Base-by-base conservation (phyloP, 1,140 invertebrate species). In the Euglossa dilemma region DNA sequence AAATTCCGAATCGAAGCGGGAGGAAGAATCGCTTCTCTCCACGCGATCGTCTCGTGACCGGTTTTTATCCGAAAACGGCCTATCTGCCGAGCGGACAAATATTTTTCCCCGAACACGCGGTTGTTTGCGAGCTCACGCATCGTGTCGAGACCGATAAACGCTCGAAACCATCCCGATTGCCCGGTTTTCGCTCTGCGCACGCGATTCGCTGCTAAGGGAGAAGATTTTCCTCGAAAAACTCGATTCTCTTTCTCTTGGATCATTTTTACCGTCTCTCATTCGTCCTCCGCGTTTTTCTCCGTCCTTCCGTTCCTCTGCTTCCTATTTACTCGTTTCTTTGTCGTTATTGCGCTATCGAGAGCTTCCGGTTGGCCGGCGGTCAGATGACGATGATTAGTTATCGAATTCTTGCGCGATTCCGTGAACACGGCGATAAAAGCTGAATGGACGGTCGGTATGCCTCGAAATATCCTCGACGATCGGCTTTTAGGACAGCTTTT, bases 51-150 rank as follows among this genome's bases (percentile, higher is more conserved):
- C 75, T 54, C 61, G 28, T 54, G 61, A 77, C 45, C 50, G 4
- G 28, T 50, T 18, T 79, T 70, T 70, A 70, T 79, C 77, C 77
- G 47, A 61, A 71, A 80, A 28, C 56, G 4, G 25, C 6, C 45
- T 80, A 80, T 80, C 67, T 52, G 56, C 43, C 4, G 5, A 56
- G 50, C 36, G 23, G 66, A 52, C 77, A 80, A 80, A 80, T 72
- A 71, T 80, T 80, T 71, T 71, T 80, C 77, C 20, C 36, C 18
- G 25, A 2, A n/a, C 52, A 6, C 1, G 20, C 28, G 50, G 43
- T 71, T 59, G 57, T 80, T 71, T 47, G 64, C 75, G 72, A 47
- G 57, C 28, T 20, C 36, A 45, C 28, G 75, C 50, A 23, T 52
- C 59, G 36, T 56, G 12, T n/a, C 47, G 28, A 6, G 7, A 5